Percentiles rank a stretch among this genome's conserved stretches.
Evolutionary conservation across 1,140 invertebrate genomes (phyloP).

Genomic region (Radopholus similis): DNA sequence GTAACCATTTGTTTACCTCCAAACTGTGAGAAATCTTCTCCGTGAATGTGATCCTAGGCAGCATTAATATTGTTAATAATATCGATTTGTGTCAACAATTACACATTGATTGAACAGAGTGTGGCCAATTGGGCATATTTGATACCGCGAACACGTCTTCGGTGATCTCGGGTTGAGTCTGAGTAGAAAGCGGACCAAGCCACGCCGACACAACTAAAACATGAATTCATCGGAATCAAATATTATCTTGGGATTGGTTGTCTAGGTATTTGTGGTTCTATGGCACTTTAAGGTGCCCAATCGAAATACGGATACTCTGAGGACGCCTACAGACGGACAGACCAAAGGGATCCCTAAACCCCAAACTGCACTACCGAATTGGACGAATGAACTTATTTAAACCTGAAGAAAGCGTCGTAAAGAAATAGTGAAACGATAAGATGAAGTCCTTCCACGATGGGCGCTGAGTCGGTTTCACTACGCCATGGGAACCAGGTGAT

Average conservation of each 20-base stretch:
- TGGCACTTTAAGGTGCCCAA: too few species aligned
- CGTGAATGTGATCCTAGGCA: conserved; percentile 42
- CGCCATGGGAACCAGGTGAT: conserved; percentile 63
- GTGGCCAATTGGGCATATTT: conserved; percentile 57
- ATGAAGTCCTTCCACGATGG: conserved; percentile 61
- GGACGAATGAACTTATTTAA: conserved; percentile 9
- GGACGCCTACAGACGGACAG: too few species aligned
- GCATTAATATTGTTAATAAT: too few species aligned
- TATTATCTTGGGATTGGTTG: background rate
- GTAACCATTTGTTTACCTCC: conserved; percentile 47
- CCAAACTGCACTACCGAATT: background rate
- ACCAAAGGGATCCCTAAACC: background rate
- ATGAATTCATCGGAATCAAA: background rate
- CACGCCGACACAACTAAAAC: conserved; percentile 58
- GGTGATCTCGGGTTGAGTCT: conserved; percentile 59
- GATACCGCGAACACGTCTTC: conserved; percentile 58
- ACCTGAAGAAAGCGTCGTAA: conserved; percentile 63
- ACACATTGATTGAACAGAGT: conserved; percentile 48
- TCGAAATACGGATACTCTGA: too few species aligned
- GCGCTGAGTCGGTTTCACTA: conserved; percentile 20
- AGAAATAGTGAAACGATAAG: conserved; percentile 61
- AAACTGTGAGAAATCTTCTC: conserved; percentile 57
- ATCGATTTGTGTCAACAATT: background rate
- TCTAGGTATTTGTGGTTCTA: background rate
- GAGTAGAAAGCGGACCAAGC: conserved; percentile 62